These are phyloP conservation scores for Poecilia velifera DNA, from an alignment of 2,797 vertebrate species.

Conservation along the genomic window DNA sequence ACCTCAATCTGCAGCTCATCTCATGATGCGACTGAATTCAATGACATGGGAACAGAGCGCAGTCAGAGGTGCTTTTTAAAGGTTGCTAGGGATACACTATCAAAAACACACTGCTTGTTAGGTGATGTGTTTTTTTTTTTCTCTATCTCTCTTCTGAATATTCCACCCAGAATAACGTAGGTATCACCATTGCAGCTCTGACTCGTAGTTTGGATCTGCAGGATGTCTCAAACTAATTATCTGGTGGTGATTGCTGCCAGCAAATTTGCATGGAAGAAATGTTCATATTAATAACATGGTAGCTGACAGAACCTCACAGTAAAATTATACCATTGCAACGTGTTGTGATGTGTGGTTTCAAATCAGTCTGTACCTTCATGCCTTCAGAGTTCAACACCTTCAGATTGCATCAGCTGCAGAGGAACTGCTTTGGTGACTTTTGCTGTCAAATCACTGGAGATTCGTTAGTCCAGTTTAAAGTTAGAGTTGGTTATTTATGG, in stretches of 20 bases:
- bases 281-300: neutral
- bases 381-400: neutral
- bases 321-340: neutral
- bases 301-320: neutral
- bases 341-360: neutral
- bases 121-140: neutral
- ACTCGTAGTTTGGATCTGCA: neutral
- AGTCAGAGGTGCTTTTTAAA: slow-evolving; percentile 21
- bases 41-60: neutral
- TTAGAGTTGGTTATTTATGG: neutral
- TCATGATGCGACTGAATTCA: slow-evolving; percentile 28
- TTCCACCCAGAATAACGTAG: neutral
- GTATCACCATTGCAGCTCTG: slow-evolving; percentile 20
- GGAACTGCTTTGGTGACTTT: neutral
- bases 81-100: slow-evolving; percentile 34
- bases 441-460: neutral
- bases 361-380: neutral
- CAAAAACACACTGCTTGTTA: slow-evolving; percentile 17
- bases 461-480: neutral
- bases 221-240: slow-evolving; percentile 7
- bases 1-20: slow-evolving; percentile 25
- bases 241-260: neutral
- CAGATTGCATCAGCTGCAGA: neutral
- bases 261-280: slow-evolving; percentile 2
- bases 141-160: neutral